These are phyloP conservation scores for human DNA, from an alignment of 2,113 vertebrate genomes.

Conservation along the genomic window DNA sequence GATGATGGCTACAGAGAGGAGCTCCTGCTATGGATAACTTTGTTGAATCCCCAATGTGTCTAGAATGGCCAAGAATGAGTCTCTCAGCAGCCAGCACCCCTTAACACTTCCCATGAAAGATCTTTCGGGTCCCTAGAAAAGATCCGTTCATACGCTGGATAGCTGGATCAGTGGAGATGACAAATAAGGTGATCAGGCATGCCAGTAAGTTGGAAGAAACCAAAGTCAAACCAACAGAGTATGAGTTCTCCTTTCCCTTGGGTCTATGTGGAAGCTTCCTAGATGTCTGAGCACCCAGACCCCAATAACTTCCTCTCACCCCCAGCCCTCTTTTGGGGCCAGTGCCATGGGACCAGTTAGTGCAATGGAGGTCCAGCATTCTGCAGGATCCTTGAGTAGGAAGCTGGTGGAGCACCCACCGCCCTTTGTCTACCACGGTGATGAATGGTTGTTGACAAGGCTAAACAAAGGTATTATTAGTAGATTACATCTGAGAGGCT, in stretches of 20 bases:
- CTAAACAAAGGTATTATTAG: slow-evolving; percentile 90
- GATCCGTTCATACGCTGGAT: neutral
- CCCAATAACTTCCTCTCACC: fast-evolving
- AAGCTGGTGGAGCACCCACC: slow-evolving; percentile 49
- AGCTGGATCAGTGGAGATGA: neutral
- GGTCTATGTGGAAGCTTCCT: neutral
- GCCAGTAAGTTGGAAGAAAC: neutral
- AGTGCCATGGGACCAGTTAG: fast-evolving
- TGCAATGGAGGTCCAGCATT: neutral
- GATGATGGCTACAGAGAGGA: neutral
- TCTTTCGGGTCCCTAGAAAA: neutral
- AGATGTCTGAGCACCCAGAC: too few species aligned
- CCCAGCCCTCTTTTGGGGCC: neutral
- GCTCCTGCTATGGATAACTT: neutral
- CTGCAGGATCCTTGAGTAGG: neutral
- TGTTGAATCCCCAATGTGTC: neutral
- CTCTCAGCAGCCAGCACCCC: neutral
- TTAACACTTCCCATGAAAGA: neutral
- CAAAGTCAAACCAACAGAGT: neutral
- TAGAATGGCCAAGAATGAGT: neutral
- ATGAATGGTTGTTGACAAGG: slow-evolving; percentile 87
- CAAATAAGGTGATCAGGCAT: neutral
- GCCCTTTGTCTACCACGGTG: slow-evolving; percentile 65
- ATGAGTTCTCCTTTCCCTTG: neutral
- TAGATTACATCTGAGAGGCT: slow-evolving; percentile 84